Evolutionary conservation across 2,888 invertebrate genomes (phyloP).

Genomic region (Nephrotoma guestfalica): DNA sequence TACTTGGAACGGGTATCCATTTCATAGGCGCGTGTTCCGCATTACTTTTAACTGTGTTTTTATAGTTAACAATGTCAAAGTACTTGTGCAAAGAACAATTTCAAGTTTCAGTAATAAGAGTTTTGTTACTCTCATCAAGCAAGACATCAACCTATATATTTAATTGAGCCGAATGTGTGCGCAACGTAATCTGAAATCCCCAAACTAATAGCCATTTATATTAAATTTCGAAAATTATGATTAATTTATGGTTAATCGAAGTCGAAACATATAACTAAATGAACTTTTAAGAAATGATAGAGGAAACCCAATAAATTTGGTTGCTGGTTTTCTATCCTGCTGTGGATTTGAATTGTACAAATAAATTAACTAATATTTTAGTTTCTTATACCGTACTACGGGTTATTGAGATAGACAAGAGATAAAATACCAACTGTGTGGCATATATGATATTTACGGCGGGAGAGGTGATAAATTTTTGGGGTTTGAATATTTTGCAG

Average conservation of each 20-base stretch:
- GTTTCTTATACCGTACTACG: neutral
- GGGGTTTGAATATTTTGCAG: neutral
- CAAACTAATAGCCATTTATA: neutral
- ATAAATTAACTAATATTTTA: neutral
- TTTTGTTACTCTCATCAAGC: too few relatives aligned
- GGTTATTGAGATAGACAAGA: neutral
- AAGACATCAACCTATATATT: too few relatives aligned
- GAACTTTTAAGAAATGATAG: neutral
- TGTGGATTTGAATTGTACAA: neutral
- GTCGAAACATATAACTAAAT: neutral
- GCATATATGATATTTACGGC: neutral
- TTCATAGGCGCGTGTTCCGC: too few relatives aligned
- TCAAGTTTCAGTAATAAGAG: too few relatives aligned
- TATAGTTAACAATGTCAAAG: too few relatives aligned
- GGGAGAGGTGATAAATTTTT: neutral
- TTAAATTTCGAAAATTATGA: neutral
- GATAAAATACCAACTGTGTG: neutral
- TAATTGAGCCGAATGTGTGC: neutral
- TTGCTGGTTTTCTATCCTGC: neutral
- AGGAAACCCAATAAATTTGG: neutral
- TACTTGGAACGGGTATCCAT: too few relatives aligned
- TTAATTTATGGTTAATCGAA: neutral
- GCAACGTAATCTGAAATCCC: neutral
- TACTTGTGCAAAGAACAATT: too few relatives aligned
- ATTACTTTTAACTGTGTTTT: too few relatives aligned